phyloP scores from a whole-genome alignment of 1,140 invertebrate species.

The Wiebesia pumilae region DNA sequence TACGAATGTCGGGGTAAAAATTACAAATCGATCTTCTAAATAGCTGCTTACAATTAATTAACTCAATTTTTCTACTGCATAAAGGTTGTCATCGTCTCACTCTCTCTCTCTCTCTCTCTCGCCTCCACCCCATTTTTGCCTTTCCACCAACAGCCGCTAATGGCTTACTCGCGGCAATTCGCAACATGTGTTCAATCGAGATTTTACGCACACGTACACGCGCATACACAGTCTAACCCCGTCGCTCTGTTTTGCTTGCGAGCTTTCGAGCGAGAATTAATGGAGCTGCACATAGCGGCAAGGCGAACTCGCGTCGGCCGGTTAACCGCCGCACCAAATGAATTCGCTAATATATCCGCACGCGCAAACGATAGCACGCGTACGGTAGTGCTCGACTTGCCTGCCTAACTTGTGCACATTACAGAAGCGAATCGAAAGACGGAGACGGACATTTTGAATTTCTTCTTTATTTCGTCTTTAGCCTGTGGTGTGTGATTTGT shows the following conservation, averaged over 20 bases:
- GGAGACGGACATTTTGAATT: too few species aligned
- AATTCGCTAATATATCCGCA: conserved; percentile 38
- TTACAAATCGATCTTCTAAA: conserved; percentile 35
- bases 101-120: background rate
- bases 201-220: conserved; percentile 32
- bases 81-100: background rate
- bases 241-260: background rate
- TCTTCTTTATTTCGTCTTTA: too few species aligned
- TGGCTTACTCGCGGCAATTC: conserved; percentile 2
- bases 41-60: conserved; percentile 35
- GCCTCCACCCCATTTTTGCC: background rate
- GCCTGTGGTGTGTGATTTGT: too few species aligned
- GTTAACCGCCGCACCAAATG: conserved; percentile 35
- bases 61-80: background rate
- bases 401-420: background rate
- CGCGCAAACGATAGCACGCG: background rate
- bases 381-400: background rate
- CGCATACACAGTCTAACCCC: background rate
- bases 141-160: conserved; percentile 17
- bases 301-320: background rate
- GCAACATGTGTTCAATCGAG: conserved; percentile 44
- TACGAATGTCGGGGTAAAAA: background rate
- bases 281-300: conserved; percentile 11
- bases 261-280: conserved; percentile 44
- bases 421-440: too few species aligned